phyloP scores from a whole-genome alignment of 2,797 vertebrate species.

The Harpagifer antarcticus region DNA sequence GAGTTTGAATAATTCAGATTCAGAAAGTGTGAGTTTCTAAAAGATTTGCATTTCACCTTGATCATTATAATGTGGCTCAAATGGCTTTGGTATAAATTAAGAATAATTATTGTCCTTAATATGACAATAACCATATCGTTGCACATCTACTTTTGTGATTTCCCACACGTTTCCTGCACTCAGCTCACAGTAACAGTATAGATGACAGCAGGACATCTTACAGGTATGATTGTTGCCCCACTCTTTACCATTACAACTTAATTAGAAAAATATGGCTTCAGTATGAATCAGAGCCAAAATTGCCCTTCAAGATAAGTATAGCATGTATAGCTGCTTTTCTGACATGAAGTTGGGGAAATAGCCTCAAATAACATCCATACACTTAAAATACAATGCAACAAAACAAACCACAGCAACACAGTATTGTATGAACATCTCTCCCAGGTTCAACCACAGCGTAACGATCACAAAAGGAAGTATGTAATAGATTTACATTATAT shows the following conservation, averaged over 20 bases:
- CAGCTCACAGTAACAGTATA: no score
- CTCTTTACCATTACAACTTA: neutral
- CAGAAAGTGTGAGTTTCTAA: neutral
- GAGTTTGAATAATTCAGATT: neutral
- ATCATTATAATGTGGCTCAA: conserved; percentile 18
- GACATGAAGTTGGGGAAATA: conserved; percentile 1
- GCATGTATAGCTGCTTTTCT: neutral
- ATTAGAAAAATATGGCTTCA: neutral
- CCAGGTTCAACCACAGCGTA: neutral
- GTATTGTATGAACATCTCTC: neutral
- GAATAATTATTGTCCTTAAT: neutral
- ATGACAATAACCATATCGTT: neutral
- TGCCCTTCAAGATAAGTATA: neutral
- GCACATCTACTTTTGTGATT: neutral
- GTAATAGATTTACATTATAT: neutral
- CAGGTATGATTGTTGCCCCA: neutral
- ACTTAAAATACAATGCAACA: neutral
- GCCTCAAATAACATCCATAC: conserved; percentile 8
- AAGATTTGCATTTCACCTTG: conserved; percentile 1
- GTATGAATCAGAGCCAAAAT: neutral
- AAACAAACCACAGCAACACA: neutral
- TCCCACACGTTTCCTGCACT: no score
- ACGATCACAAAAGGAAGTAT: neutral
- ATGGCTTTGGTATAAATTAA: neutral
- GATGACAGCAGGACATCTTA: no score